These are phyloP conservation scores for Phallusia fumigata DNA, from an alignment of 23 tunicate species.

Conservation along the genomic window DNA sequence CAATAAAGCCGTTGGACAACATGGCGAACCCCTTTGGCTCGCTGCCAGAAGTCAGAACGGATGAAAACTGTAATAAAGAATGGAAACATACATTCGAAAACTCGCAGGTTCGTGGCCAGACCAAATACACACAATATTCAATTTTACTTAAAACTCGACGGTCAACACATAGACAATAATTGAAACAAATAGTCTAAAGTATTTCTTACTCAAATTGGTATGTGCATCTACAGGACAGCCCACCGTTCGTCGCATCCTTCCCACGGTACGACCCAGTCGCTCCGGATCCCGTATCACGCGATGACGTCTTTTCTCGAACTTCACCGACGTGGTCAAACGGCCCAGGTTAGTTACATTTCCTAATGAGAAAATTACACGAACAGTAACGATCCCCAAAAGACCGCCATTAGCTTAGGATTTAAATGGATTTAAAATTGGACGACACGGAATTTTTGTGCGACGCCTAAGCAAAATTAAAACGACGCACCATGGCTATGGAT, in stretches of 20 bases:
- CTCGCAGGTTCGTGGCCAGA: neutral
- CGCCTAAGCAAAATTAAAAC: neutral
- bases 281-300: conserved; percentile 39
- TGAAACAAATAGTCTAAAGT: neutral
- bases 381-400: no score
- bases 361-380: no score
- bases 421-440: no score
- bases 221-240: neutral
- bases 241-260: neutral
- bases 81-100: conserved; percentile 37
- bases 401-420: no score
- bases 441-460: no score
- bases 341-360: neutral
- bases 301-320: conserved; percentile 47
- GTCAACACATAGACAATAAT: neutral
- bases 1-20: conserved; percentile 48
- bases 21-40: conserved; percentile 21
- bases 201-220: neutral
- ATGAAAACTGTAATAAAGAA: neutral
- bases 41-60: conserved; percentile 10
- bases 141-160: no score
- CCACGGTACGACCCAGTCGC: conserved; percentile 30
- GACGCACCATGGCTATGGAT: neutral
- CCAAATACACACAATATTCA: no score
- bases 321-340: conserved; percentile 37